phyloP scores from a whole-genome alignment of 1,140 invertebrate genomes.

The Pogonognathellus flavescens region DNA sequence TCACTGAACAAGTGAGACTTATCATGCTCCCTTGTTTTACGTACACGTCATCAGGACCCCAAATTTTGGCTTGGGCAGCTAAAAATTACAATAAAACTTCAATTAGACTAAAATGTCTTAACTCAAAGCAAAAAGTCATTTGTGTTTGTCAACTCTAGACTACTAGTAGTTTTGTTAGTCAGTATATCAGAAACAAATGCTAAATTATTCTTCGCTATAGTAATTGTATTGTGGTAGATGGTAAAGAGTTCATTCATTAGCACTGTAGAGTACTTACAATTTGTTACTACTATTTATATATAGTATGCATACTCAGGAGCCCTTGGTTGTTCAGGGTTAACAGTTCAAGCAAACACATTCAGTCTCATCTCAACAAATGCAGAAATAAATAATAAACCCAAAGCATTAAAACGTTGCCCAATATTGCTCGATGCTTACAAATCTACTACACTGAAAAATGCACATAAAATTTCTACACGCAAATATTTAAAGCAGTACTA shows the following conservation, averaged over 20 bases:
- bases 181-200: background rate
- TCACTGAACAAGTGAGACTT: constrained; percentile 88
- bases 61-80: constrained; percentile 89
- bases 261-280: background rate
- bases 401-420: too few species aligned
- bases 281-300: background rate
- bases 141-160: background rate
- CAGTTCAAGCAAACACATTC: constrained; percentile 13
- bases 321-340: background rate
- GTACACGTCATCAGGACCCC: constrained; percentile 87
- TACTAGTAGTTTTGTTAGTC: background rate
- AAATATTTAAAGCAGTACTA: too few species aligned
- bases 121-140: background rate
- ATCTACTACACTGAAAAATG: too few species aligned
- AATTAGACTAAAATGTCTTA: constrained; percentile 9
- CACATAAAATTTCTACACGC: too few species aligned
- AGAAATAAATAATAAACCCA: background rate
- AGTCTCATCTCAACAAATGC: constrained; percentile 2
- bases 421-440: too few species aligned
- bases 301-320: too few species aligned
- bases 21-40: constrained; percentile 92
- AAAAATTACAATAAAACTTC: constrained; percentile 68
- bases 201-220: background rate
- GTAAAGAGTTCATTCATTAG: background rate
- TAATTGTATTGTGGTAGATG: background rate